A percentile compares a stretch with the other conserved stretches of the same genome.
Conservation (phyloP, 37 sponge, comb jelly and placozoan species). For the Petrosia ficiformis region DNA sequence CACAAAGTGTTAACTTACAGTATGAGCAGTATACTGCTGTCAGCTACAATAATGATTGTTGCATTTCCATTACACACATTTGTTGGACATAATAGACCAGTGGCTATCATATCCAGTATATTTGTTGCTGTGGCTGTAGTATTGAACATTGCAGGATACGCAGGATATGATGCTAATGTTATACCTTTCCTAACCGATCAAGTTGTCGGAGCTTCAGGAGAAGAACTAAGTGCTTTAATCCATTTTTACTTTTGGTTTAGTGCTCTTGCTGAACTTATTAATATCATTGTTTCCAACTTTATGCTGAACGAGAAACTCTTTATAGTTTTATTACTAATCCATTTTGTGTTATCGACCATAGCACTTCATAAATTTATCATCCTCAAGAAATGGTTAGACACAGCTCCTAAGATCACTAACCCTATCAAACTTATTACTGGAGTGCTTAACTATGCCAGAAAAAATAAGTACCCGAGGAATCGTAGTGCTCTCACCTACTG, state of each 20-base stretch:
- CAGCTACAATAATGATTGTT: too few species aligned
- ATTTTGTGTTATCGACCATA: neutral
- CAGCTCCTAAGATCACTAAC: neutral
- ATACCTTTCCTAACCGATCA: neutral
- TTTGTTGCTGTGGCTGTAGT: neutral
- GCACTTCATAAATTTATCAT: too few species aligned
- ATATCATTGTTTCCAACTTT: neutral
- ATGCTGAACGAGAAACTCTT: neutral
- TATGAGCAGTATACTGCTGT: too few species aligned
- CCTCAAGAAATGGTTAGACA: too few species aligned
- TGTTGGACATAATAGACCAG: too few species aligned
- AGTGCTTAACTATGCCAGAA: conserved; percentile 2
- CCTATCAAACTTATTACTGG: neutral
- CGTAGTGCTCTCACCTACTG: conserved; percentile 5
- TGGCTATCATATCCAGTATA: too few species aligned
- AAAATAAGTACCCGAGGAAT: conserved; percentile 4
- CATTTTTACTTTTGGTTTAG: neutral
- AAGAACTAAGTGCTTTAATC: neutral
- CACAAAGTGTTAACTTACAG: too few species aligned
- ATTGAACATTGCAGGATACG: neutral
- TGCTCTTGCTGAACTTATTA: neutral
- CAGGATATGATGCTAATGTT: neutral
- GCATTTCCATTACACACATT: too few species aligned
- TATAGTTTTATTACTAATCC: neutral
- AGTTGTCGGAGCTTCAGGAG: neutral